phyloP scores from a whole-genome alignment of 1,140 invertebrate genomes.

The Hycleus cichorii region DNA sequence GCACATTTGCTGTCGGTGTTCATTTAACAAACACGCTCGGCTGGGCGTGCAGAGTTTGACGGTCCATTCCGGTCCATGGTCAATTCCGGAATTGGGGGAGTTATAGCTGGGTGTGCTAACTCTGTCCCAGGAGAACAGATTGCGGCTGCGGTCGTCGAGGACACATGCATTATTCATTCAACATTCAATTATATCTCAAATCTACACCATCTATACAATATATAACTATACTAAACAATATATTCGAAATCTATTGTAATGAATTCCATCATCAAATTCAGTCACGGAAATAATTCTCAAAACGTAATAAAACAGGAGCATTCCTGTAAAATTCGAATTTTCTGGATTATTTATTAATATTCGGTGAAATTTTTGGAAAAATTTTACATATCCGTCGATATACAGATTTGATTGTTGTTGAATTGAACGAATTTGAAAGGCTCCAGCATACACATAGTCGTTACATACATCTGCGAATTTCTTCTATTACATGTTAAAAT shows the following conservation, averaged over 20 bases:
- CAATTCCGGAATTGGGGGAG: constrained; percentile 14
- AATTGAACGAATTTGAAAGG: neutral
- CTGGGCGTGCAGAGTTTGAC: constrained; percentile 22
- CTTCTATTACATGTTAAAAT: constrained; percentile 36
- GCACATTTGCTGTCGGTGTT: constrained; percentile 20
- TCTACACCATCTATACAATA: constrained; percentile 16
- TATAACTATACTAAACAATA: too few relatives aligned
- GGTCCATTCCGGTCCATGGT: constrained; percentile 23
- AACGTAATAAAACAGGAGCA: too few relatives aligned
- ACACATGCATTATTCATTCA: constrained; percentile 34
- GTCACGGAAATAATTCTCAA: too few relatives aligned
- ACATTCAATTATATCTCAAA: constrained; percentile 36
- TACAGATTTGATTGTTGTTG: too few relatives aligned
- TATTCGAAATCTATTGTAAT: too few relatives aligned
- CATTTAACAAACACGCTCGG: constrained; percentile 26
- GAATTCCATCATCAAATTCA: too few relatives aligned
- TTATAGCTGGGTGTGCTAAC: constrained; percentile 21
- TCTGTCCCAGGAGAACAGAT: constrained; percentile 24
- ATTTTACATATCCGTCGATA: too few relatives aligned
- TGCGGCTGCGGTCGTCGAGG: constrained; percentile 22
- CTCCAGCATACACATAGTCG: constrained; percentile 10
- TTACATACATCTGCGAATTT: constrained; percentile 32
- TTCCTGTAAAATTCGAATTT: too few relatives aligned
- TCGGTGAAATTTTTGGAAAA: too few relatives aligned
- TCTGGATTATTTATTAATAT: too few relatives aligned